A percentile compares a stretch with the other conserved stretches of the same genome.
Evolutionary conservation across 2,888 invertebrate species (phyloP).

Genomic region (Pasiphila rectangulata): DNA sequence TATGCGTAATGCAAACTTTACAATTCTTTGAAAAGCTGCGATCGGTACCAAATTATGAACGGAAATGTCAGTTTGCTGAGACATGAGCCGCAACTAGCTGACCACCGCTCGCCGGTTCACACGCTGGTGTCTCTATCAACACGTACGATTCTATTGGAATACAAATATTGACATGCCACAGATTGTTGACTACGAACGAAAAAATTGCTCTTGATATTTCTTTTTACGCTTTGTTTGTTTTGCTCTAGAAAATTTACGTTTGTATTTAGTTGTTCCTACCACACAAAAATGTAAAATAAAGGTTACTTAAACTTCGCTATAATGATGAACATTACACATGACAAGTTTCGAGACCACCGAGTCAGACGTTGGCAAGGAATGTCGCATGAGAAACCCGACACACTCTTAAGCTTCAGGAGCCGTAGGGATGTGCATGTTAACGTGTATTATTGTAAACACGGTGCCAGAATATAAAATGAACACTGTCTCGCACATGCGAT

Average conservation of each 20-base stretch:
- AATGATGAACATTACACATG: constrained; percentile 20
- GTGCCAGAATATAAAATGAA: constrained; percentile 42
- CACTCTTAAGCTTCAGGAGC: constrained; percentile 43
- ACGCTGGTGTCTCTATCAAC: constrained; percentile 55
- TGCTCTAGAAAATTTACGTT: constrained; percentile 1
- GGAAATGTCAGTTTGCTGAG: constrained; percentile 70
- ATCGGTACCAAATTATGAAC: constrained; percentile 53
- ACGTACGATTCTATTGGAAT: constrained; percentile 50
- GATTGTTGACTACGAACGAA: constrained; percentile 37
- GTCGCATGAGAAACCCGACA: constrained; percentile 57
- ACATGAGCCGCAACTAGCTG: constrained; percentile 42
- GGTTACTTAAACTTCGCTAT: too few relatives aligned
- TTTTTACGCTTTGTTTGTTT: constrained; percentile 2
- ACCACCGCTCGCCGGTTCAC: constrained; percentile 51
- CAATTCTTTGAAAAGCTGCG: constrained; percentile 46
- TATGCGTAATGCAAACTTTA: constrained; percentile 40
- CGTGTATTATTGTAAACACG: constrained; percentile 39
- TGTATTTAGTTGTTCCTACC: too few relatives aligned
- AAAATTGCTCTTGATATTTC: constrained; percentile 24
- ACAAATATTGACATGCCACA: constrained; percentile 54
- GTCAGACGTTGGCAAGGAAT: constrained; percentile 50
- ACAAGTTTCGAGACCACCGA: constrained; percentile 46
- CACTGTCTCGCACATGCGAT: constrained; percentile 35
- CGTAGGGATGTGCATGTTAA: constrained; percentile 45
- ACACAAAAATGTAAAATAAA: too few relatives aligned